phyloP scores from a whole-genome alignment of 2,113 vertebrate genomes.

The Peromyscus californicus region DNA sequence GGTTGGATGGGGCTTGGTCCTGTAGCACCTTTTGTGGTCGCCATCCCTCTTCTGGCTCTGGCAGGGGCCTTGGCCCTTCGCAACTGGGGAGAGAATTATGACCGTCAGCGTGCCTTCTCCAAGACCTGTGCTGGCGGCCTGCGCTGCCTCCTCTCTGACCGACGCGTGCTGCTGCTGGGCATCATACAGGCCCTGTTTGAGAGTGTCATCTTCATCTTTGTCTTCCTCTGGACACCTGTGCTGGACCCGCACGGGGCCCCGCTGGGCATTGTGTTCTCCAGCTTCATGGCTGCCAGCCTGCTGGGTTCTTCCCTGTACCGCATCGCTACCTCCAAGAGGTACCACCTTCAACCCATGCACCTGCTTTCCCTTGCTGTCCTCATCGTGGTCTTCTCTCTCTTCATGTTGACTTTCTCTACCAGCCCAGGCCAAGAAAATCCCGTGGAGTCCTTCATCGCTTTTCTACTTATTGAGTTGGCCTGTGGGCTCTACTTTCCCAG shows the following conservation, averaged over 20 bases:
- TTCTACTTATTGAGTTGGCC: slow-evolving; percentile 94
- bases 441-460: slow-evolving; percentile 94
- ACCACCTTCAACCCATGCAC: slow-evolving; percentile 94
- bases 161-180: slow-evolving; percentile 93
- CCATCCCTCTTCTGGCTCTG: slow-evolving; percentile 92
- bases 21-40: slow-evolving; percentile 94
- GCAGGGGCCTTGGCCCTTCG: slow-evolving; percentile 90
- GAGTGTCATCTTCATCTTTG: slow-evolving; percentile 96
- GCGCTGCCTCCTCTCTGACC: slow-evolving; percentile 93
- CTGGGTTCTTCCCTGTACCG: slow-evolving; percentile 93
- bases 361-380: slow-evolving; percentile 93
- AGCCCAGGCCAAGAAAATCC: slow-evolving; percentile 92
- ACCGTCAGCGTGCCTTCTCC: slow-evolving; percentile 86
- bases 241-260: slow-evolving; percentile 94
- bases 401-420: slow-evolving; percentile 96
- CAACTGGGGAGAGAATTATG: slow-evolving; percentile 93
- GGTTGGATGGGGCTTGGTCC: slow-evolving; percentile 94
- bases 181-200: slow-evolving; percentile 96
- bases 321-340: slow-evolving; percentile 91
- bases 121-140: slow-evolving; percentile 92
- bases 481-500: slow-evolving; percentile 96
- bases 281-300: slow-evolving; percentile 95
- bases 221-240: slow-evolving; percentile 97
- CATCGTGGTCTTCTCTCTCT: slow-evolving; percentile 95
- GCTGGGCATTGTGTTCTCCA: slow-evolving; percentile 94